Base-by-base conservation (phyloP, 2,113 vertebrate genomes). In the Caranx melampygus region DNA sequence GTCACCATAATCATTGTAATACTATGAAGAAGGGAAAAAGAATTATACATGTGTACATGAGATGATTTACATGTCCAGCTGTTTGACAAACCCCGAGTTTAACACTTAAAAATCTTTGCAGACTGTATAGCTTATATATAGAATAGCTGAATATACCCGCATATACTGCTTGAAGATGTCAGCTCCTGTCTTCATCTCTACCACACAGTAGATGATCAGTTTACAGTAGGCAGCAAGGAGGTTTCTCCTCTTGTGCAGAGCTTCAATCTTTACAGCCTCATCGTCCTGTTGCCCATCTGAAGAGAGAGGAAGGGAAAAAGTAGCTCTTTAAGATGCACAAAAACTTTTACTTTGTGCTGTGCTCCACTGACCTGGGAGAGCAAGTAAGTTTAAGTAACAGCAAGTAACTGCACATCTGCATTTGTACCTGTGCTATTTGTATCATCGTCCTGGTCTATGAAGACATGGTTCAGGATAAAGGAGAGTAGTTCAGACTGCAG, bases 161-260 rank as follows among this genome's bases (percentile, higher is more conserved):
- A 99, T 99, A 88, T 99, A 99, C 95, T 99, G 98, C 92, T 99
- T 99, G 91, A 99, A 99, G 93, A 99, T 97, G 91, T 99, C 98
- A 0, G 98, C 98, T 75, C 97, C 98, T 21, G 97, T 98, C 86
- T 96, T 99, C 96, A 99, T 99, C 90, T 99, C 98, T 81, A 99
- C 97, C 88, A 99, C 98, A 87, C 97, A 98, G 92, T 98, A 99
- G 81, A 99, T 98, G 94, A 99, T 99, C 58, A 99, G 95, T 92
- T 99, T 99, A 94, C 97, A 99, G 93, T 98, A 99, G 70, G 97
- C 98, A 82, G 98, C 98, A 81, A 99, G 95, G 57, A 99, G 95
- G 89, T 99, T 99, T 93, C 98, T 96, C 87, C 98, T 97, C 93
- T 98, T 99, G 92, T 99, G 98, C 86, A 99, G 94, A 20, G 98